Evolutionary conservation across 2,113 vertebrate species (phyloP).

Genomic region (Istiophorus platypterus): DNA sequence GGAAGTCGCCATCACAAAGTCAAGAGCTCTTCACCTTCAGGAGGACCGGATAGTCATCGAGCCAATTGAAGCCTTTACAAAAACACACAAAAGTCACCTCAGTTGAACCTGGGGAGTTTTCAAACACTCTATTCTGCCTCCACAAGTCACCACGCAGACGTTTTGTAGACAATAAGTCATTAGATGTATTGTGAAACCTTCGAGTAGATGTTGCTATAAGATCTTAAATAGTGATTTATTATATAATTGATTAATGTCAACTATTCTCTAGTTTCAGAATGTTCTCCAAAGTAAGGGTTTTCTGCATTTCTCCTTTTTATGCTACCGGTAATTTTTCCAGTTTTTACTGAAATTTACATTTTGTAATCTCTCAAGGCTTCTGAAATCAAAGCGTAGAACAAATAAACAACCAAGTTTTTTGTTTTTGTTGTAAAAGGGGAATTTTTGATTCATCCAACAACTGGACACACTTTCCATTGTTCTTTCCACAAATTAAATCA

Average conservation of each 20-base stretch:
- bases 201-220: not conserved
- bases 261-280: not conserved
- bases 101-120: conserved; percentile 17
- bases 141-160: conserved; percentile 5
- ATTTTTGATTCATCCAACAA: no score
- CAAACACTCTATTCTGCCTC: conserved; percentile 26
- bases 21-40: conserved; percentile 66
- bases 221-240: not conserved
- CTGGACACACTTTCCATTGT: no score
- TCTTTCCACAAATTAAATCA: no score
- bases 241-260: no score
- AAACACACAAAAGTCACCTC: conserved; percentile 50
- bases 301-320: not conserved
- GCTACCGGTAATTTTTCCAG: no score
- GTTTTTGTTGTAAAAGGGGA: no score
- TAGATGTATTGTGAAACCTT: not conserved
- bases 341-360: no score
- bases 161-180: not conserved
- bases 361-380: no score
- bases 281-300: not conserved
- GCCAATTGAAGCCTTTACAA: conserved; percentile 54
- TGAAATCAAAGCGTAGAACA: no score
- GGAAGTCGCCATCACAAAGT: conserved; percentile 74
- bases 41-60: conserved; percentile 58
- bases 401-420: no score